phyloP scores from a whole-genome alignment of 1,140 invertebrate genomes.

The Wasmannia auropunctata region DNA sequence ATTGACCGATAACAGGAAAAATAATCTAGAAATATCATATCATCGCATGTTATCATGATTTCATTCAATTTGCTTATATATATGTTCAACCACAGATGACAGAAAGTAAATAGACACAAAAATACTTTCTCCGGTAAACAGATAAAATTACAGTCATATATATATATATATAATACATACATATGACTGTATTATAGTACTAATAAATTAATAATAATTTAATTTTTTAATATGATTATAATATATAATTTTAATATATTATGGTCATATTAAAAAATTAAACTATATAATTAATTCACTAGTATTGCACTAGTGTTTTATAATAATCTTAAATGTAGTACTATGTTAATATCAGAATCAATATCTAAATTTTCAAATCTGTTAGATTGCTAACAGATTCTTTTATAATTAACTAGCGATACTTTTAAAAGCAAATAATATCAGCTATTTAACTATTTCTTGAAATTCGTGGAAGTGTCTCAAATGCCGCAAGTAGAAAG shows the following conservation, averaged over 20 bases:
- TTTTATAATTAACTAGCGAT: neutral
- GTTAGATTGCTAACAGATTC: neutral
- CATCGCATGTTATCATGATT: slow-evolving; percentile 58
- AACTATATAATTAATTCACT: neutral
- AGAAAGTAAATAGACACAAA: too few relatives aligned
- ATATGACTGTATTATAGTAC: too few relatives aligned
- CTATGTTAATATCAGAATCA: too few relatives aligned
- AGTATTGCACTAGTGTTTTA: neutral
- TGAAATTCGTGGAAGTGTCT: neutral
- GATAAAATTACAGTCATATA: too few relatives aligned
- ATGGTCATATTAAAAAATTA: neutral
- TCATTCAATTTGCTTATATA: slow-evolving; percentile 23
- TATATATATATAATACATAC: too few relatives aligned
- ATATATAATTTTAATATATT: neutral
- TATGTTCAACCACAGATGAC: too few relatives aligned
- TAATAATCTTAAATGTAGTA: neutral
- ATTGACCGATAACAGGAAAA: slow-evolving; percentile 19
- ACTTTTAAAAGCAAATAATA: neutral
- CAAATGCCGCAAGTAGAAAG: neutral
- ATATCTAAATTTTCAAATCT: neutral
- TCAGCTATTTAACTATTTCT: neutral
- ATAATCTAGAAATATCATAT: slow-evolving; percentile 31
- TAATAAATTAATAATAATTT: too few relatives aligned
- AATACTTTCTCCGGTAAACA: too few relatives aligned
- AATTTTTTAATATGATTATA: too few relatives aligned